A percentile compares a stretch with the other conserved stretches of the same genome.
These are phyloP conservation scores for Goniozus legneri DNA, from an alignment of 1,140 invertebrate species.

Conservation along the genomic window DNA sequence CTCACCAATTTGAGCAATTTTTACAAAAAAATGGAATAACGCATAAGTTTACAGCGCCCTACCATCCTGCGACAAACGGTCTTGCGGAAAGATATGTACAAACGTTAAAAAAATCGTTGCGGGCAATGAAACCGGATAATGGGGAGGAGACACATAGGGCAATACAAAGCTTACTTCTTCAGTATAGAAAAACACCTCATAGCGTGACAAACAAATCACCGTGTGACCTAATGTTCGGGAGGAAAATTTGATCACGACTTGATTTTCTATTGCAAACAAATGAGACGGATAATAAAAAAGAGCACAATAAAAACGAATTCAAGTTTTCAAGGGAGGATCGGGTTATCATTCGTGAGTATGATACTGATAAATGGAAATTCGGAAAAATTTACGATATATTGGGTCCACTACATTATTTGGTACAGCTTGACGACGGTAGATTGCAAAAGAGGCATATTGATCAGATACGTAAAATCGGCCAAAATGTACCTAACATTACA, in stretches of 20 bases:
- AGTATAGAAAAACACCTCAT: slow-evolving; percentile 11
- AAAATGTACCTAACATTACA: not conserved
- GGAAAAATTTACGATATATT: slow-evolving; percentile 3
- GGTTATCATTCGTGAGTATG: not conserved
- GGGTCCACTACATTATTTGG: slow-evolving; percentile 4
- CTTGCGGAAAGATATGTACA: slow-evolving; percentile 27
- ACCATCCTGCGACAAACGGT: slow-evolving; percentile 39
- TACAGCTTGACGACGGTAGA: not conserved
- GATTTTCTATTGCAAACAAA: slow-evolving; percentile 3
- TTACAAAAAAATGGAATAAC: slow-evolving; percentile 29
- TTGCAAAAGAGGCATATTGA: slow-evolving; percentile 5
- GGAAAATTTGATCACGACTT: slow-evolving; percentile 11
- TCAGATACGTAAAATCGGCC: slow-evolving; percentile 1
- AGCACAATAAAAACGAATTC: not conserved
- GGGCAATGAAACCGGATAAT: not conserved
- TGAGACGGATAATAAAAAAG: not conserved
- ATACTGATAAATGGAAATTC: slow-evolving; percentile 8
- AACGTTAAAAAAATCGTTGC: slow-evolving; percentile 7
- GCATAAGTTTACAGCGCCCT: slow-evolving; percentile 33
- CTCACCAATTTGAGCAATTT: slow-evolving; percentile 31
- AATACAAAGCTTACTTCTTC: not conserved
- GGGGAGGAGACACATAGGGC: not conserved
- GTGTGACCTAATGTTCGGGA: slow-evolving; percentile 4
- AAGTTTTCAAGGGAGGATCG: not conserved
- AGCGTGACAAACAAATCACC: slow-evolving; percentile 5